These are phyloP conservation scores for Seriola dumerili DNA, from an alignment of 2,113 vertebrate genomes.

Conservation along the genomic window DNA sequence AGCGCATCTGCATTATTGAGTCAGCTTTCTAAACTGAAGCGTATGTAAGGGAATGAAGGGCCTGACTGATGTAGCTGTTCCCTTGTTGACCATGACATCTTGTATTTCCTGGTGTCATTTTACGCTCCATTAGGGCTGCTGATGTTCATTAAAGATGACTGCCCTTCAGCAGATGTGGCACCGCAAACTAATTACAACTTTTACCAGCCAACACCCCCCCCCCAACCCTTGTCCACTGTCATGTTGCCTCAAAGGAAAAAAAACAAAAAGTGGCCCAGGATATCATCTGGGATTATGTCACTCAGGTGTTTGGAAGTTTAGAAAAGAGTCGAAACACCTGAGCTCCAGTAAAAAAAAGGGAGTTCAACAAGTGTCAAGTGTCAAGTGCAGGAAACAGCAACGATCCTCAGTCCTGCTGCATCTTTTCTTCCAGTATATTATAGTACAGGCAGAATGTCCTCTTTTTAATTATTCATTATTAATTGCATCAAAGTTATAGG, in stretches of 20 bases:
- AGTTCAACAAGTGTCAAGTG: constrained; percentile 31
- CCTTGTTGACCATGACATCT: constrained; percentile 75
- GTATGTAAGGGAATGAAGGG: constrained; percentile 32
- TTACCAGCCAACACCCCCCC: constrained; percentile 42
- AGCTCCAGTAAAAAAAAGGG: not conserved
- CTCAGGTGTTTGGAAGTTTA: constrained; percentile 13
- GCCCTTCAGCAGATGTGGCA: constrained; percentile 75
- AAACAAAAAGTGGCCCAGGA: not conserved
- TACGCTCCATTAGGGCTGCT: constrained; percentile 77
- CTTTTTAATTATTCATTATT: constrained; percentile 63
- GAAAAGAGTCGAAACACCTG: constrained; percentile 11
- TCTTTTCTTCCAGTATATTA: constrained; percentile 24
- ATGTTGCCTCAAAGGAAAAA: not conserved
- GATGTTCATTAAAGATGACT: constrained; percentile 81
- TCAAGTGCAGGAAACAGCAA: constrained; percentile 12
- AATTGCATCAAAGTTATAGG: constrained; percentile 39
- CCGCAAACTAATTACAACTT: constrained; percentile 78
- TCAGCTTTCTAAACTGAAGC: constrained; percentile 32
- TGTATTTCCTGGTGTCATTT: constrained; percentile 80
- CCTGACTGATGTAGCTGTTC: constrained; percentile 62
- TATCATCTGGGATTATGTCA: constrained; percentile 1
- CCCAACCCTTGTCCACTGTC: constrained; percentile 53
- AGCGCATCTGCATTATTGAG: not conserved
- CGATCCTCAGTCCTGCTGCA: not conserved
- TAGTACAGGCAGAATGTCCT: constrained; percentile 44